phyloP scores from a whole-genome alignment of 2,888 invertebrate species.

The Trachelus tabidus region DNA sequence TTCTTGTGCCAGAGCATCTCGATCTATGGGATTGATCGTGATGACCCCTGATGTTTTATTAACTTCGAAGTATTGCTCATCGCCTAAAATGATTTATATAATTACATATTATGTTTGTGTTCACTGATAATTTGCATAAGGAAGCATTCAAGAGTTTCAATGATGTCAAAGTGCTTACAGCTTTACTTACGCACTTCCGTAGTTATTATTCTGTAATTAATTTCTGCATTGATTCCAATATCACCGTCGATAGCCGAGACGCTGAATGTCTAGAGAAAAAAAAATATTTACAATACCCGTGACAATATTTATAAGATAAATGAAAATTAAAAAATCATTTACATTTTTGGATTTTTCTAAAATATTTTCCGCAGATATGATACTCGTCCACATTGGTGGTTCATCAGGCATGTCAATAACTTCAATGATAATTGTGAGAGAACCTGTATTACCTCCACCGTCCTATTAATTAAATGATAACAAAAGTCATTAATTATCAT shows the following conservation, averaged over 20 bases:
- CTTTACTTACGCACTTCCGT: slow-evolving; percentile 39
- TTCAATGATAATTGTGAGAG: slow-evolving; percentile 69
- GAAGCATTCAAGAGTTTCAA: not conserved
- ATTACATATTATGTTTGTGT: not conserved
- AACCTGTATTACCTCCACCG: slow-evolving; percentile 64
- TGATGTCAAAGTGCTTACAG: not conserved
- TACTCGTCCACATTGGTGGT: slow-evolving; percentile 72
- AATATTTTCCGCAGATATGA: slow-evolving; percentile 70
- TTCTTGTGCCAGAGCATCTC: slow-evolving; percentile 51
- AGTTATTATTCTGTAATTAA: slow-evolving; percentile 68
- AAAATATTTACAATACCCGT: not conserved
- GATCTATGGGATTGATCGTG: slow-evolving; percentile 56
- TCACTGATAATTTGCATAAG: not conserved
- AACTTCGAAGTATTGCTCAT: slow-evolving; percentile 58
- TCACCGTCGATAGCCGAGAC: slow-evolving; percentile 74
- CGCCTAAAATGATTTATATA: slow-evolving; percentile 45
- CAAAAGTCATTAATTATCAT: not conserved
- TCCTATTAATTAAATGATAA: slow-evolving; percentile 57
- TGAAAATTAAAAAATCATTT: slow-evolving; percentile 9
- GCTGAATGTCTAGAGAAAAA: slow-evolving; percentile 55
- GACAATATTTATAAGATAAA: not conserved
- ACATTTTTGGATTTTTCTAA: slow-evolving; percentile 68
- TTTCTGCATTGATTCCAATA: slow-evolving; percentile 69
- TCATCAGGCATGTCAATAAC: slow-evolving; percentile 72
- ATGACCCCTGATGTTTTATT: slow-evolving; percentile 48